A percentile compares a stretch with the other conserved stretches of the same genome.
Conservation (phyloP, 2,113 vertebrate genomes). For the Tupaia chinensis region DNA sequence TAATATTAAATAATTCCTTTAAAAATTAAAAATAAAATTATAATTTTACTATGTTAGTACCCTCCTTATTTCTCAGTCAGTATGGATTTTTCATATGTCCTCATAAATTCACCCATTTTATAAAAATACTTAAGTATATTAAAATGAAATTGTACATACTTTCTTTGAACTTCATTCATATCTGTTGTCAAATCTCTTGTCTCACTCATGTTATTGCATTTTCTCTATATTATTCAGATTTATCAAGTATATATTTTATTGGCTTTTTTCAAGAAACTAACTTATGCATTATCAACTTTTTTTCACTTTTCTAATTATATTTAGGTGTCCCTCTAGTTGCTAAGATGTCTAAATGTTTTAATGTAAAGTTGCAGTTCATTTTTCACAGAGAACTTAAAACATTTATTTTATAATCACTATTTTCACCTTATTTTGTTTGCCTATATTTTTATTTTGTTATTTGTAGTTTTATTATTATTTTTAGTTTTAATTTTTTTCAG, state of each 20-base stretch:
- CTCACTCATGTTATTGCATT: background rate
- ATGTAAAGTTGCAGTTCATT: background rate
- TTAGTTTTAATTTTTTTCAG: background rate
- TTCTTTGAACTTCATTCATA: background rate
- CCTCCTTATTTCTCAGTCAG: conserved; percentile 8
- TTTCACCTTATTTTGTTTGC: conserved; percentile 1
- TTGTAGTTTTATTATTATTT: conserved; percentile 9
- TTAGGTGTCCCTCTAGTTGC: background rate
- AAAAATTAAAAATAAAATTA: background rate
- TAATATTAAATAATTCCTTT: no score
- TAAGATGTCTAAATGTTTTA: background rate
- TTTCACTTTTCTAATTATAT: background rate
- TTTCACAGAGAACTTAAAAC: conserved; percentile 5
- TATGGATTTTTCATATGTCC: background rate
- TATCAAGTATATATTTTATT: background rate
- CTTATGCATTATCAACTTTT: background rate
- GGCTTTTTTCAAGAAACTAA: background rate
- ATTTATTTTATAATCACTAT: background rate
- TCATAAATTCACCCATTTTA: background rate
- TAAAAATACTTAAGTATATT: conserved; percentile 6
- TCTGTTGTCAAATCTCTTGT: background rate
- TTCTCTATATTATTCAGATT: background rate
- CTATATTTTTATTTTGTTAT: background rate
- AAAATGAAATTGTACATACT: background rate
- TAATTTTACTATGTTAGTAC: background rate